phyloP scores from a whole-genome alignment of 2,888 invertebrate genomes.

The Globia sparganii region DNA sequence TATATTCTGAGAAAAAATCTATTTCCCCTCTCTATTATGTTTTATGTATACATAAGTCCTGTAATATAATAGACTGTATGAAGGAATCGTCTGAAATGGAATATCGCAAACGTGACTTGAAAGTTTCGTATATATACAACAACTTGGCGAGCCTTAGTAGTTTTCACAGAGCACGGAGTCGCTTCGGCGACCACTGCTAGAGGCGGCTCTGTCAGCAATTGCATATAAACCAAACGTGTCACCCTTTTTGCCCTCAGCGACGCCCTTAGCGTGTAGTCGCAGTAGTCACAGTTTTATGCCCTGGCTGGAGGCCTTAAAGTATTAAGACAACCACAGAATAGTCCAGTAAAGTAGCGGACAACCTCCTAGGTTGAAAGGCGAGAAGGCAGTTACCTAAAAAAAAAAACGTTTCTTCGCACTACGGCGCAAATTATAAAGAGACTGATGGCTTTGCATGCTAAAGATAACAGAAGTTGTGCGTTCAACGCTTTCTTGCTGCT shows the following conservation, averaged over 20 bases:
- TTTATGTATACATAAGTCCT: conserved; percentile 15
- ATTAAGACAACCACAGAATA: neutral
- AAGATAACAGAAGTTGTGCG: no score
- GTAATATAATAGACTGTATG: conserved; percentile 75
- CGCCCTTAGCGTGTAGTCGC: neutral
- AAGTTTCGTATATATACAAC: conserved; percentile 69
- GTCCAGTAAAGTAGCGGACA: neutral
- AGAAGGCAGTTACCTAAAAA: neutral
- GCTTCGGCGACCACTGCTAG: neutral
- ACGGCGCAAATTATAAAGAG: neutral
- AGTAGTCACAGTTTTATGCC: neutral
- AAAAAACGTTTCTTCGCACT: neutral
- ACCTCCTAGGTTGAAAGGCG: neutral
- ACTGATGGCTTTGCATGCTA: neutral
- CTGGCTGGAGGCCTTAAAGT: neutral
- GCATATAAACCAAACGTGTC: neutral
- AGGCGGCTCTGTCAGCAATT: neutral
- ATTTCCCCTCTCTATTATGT: no score
- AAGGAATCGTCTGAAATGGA: conserved; percentile 77
- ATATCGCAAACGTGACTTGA: conserved; percentile 77
- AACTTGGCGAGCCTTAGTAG: conserved; percentile 56
- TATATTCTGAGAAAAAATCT: conserved; percentile 28
- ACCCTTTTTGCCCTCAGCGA: neutral
- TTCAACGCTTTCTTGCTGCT: no score
- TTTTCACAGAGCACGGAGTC: neutral